Evolutionary conservation across 2,888 invertebrate species (phyloP).

Genomic region (Teleiodes luculella): DNA sequence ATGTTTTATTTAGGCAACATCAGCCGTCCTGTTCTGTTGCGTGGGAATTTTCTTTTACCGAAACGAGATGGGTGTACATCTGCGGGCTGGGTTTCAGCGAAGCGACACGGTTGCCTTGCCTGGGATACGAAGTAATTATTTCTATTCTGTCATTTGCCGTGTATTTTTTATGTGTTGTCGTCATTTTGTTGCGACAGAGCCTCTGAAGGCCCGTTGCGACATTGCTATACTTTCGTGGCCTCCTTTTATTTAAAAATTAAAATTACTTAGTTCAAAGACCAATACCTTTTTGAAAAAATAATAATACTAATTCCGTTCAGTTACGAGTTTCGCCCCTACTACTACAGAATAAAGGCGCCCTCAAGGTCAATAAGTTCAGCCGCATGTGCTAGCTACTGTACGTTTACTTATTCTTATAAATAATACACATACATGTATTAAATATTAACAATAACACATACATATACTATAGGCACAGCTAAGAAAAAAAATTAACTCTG

Average conservation of each 20-base stretch:
- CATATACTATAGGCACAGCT: no score
- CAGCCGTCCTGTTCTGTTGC: constrained; percentile 53
- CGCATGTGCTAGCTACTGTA: no score
- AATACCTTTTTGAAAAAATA: no score
- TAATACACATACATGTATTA: no score
- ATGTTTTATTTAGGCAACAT: constrained; percentile 76
- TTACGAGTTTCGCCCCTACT: no score
- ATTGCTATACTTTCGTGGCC: neutral
- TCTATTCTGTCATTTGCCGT: constrained; percentile 76
- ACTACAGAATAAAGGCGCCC: no score
- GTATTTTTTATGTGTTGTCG: constrained; percentile 70
- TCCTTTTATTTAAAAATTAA: neutral
- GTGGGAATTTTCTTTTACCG: constrained; percentile 31
- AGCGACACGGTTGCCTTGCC: constrained; percentile 65
- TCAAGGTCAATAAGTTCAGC: no score
- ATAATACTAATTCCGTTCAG: no score
- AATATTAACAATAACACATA: no score
- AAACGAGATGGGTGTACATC: constrained; percentile 53
- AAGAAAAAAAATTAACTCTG: no score
- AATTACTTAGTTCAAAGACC: no score
- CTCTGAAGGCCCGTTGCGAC: constrained; percentile 1
- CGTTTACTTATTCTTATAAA: no score
- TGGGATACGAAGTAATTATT: constrained; percentile 79
- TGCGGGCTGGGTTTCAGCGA: constrained; percentile 36
- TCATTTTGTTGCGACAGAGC: constrained; percentile 40